A percentile compares a stretch with the other conserved stretches of the same genome.
phyloP scores from a whole-genome alignment of 2,113 vertebrate genomes.

The Malurus cyaneus region DNA sequence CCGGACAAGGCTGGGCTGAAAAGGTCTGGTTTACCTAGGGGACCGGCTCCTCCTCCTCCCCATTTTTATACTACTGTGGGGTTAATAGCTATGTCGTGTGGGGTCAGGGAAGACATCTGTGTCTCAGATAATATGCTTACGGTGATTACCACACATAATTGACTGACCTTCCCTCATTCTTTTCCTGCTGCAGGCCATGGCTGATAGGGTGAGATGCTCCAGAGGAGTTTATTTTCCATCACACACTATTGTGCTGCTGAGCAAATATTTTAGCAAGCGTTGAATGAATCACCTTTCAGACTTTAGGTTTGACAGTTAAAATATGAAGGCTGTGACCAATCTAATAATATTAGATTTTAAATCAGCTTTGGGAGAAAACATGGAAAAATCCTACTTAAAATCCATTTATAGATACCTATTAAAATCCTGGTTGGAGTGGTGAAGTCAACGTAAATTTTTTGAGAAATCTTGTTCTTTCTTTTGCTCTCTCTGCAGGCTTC shows the following conservation, averaged over 20 bases:
- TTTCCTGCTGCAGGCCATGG: slow-evolving; percentile 82
- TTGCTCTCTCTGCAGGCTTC: neutral
- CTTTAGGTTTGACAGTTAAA: slow-evolving; percentile 78
- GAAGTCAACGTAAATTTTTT: neutral
- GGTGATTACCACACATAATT: slow-evolving; percentile 95
- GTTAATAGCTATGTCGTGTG: slow-evolving; percentile 90
- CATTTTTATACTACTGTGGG: slow-evolving; percentile 81
- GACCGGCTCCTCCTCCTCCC: slow-evolving; percentile 74
- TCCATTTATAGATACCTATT: slow-evolving; percentile 40
- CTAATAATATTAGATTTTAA: slow-evolving; percentile 79
- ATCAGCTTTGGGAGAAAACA: slow-evolving; percentile 68
- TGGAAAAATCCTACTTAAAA: slow-evolving; percentile 67
- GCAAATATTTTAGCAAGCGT: slow-evolving; percentile 96
- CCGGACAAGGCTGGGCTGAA: slow-evolving; percentile 71
- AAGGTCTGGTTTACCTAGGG: slow-evolving; percentile 79
- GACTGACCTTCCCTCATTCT: slow-evolving; percentile 94
- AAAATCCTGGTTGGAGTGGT: slow-evolving; percentile 57
- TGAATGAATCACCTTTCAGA: slow-evolving; percentile 87
- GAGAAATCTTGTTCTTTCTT: slow-evolving; percentile 31
- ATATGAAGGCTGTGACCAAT: slow-evolving; percentile 78
- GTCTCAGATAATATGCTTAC: slow-evolving; percentile 93
- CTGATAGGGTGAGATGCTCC: slow-evolving; percentile 84
- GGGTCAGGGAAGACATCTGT: slow-evolving; percentile 91
- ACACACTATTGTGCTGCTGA: slow-evolving; percentile 86
- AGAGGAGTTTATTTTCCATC: slow-evolving; percentile 89